Conservation (phyloP, 23 tunicate species). For the Pegea sp. region DNA sequence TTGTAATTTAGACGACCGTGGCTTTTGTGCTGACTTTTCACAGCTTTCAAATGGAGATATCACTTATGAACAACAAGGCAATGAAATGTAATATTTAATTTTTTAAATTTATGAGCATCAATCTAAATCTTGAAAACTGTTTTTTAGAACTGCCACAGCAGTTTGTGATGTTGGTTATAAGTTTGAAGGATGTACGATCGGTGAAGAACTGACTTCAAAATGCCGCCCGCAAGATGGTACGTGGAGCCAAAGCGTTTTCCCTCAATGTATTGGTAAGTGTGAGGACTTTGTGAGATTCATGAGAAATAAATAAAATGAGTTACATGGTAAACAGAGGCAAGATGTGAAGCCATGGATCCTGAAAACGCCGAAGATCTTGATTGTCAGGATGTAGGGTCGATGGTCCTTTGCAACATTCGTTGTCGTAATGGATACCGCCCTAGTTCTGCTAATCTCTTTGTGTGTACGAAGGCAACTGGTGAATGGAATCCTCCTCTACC, state of each 20-base stretch:
- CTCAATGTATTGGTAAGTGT: slow-evolving; percentile 58
- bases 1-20: slow-evolving; percentile 13
- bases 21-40: slow-evolving; percentile 30
- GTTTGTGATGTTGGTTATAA: slow-evolving; percentile 47
- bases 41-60: slow-evolving; percentile 33
- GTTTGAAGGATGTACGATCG: slow-evolving; percentile 49
- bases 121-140: not conserved
- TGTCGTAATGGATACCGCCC: slow-evolving; percentile 44
- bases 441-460: slow-evolving; percentile 38
- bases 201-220: slow-evolving; percentile 14
- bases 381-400: slow-evolving; percentile 19
- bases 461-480: slow-evolving; percentile 64
- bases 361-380: slow-evolving; percentile 19
- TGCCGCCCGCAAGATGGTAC: slow-evolving; percentile 33
- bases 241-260: slow-evolving; percentile 40
- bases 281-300: not conserved
- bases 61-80: slow-evolving; percentile 18
- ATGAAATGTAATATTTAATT: slow-evolving; percentile 23
- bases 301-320: not conserved
- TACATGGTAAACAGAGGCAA: slow-evolving; percentile 11
- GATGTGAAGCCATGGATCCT: slow-evolving; percentile 44
- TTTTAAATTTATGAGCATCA: not conserved
- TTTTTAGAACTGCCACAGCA: slow-evolving; percentile 20
- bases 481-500: slow-evolving; percentile 58
- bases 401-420: slow-evolving; percentile 36